Evolutionary conservation across 2,113 vertebrate species (phyloP).

Genomic region (Calonectris borealis): DNA sequence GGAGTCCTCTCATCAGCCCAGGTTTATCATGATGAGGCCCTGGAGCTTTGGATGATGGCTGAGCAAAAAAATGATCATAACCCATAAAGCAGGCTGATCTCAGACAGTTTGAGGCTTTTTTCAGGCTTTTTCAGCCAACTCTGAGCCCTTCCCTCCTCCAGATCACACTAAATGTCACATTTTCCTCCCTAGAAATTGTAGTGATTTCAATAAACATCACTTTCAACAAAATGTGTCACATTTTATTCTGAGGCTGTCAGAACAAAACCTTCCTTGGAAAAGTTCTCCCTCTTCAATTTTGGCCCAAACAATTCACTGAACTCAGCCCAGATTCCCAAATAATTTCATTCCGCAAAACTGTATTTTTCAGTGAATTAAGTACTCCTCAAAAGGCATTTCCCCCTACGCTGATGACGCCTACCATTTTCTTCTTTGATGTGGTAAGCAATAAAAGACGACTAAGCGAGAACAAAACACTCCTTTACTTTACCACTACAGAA

Average conservation of each 20-base stretch:
- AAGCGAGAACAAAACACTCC: neutral
- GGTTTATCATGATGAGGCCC: neutral
- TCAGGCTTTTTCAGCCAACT: neutral
- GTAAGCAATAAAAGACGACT: neutral
- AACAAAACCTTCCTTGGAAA: neutral
- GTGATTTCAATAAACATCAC: neutral
- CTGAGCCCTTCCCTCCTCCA: neutral
- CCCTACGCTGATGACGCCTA: neutral
- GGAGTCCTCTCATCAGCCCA: neutral
- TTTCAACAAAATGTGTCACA: neutral
- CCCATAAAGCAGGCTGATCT: neutral
- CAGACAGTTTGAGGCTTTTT: neutral
- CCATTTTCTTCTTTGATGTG: neutral
- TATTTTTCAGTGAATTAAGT: neutral
- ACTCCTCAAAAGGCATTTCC: neutral
- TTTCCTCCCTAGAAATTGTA: neutral
- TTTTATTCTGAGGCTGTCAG: neutral
- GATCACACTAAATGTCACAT: neutral
- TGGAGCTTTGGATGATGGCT: neutral
- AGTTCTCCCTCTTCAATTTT: neutral
- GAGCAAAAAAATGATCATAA: neutral
- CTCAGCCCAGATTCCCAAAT: neutral
- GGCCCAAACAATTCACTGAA: neutral
- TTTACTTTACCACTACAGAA: neutral
- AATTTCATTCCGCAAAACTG: neutral